Evolutionary conservation across 2,888 invertebrate species (phyloP).

Genomic region (Dynastes tityus): DNA sequence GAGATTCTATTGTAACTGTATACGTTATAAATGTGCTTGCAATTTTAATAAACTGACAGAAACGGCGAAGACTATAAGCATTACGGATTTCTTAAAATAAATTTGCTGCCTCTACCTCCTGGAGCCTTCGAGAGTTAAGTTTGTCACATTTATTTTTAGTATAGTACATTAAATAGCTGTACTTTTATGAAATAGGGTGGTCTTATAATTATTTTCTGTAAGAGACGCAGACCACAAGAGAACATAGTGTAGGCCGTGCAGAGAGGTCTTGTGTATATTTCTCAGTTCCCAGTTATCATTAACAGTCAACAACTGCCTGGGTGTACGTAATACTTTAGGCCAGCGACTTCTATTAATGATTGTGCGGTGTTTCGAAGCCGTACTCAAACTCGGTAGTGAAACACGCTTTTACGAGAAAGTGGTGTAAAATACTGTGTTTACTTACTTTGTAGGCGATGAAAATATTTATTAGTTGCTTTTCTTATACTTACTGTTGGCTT

Average conservation of each 20-base stretch:
- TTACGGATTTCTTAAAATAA: slow-evolving; percentile 20
- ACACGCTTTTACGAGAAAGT: neutral
- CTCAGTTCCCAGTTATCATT: slow-evolving; percentile 18
- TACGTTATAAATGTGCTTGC: neutral
- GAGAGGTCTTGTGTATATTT: slow-evolving; percentile 7
- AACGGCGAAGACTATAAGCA: neutral
- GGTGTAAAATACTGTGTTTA: slow-evolving; percentile 8
- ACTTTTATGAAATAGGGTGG: slow-evolving; percentile 14
- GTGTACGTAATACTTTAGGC: slow-evolving; percentile 27
- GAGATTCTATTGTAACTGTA: neutral
- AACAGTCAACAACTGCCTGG: slow-evolving; percentile 32
- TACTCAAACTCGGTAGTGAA: neutral
- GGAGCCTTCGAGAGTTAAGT: slow-evolving; percentile 20
- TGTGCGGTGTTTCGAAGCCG: neutral
- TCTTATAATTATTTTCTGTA: slow-evolving; percentile 30
- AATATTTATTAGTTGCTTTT: slow-evolving; percentile 2
- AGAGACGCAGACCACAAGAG: slow-evolving; percentile 22
- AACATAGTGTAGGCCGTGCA: slow-evolving; percentile 4
- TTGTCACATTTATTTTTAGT: slow-evolving; percentile 36
- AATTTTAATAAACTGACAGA: neutral
- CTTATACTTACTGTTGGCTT: neutral
- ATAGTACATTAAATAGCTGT: slow-evolving; percentile 2
- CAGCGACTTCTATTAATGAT: slow-evolving; percentile 31
- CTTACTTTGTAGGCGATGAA: slow-evolving; percentile 8
- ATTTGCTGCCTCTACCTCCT: slow-evolving; percentile 21